A percentile compares a stretch with the other conserved stretches of the same genome.
These are phyloP conservation scores for Anomalospiza imberbis DNA, from an alignment of 2,797 vertebrate genomes.

Conservation along the genomic window DNA sequence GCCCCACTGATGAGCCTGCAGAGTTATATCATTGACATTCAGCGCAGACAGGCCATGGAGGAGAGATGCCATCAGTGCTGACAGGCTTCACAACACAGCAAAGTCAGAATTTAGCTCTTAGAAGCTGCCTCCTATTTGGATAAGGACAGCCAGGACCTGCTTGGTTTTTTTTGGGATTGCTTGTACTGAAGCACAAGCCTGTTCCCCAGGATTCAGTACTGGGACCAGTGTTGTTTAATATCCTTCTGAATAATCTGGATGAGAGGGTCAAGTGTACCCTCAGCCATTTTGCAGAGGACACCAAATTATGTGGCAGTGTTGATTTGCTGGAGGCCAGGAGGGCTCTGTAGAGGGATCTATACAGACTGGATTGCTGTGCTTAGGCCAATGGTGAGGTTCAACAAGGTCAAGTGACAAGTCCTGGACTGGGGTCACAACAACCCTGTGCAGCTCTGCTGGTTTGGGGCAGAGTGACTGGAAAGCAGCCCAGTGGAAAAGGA, in stretches of 20 bases:
- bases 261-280: background rate
- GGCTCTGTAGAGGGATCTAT: background rate
- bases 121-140: background rate
- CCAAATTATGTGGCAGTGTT: background rate
- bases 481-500: background rate
- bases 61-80: background rate
- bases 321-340: background rate
- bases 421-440: background rate
- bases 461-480: background rate
- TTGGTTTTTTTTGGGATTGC: background rate
- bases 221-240: background rate
- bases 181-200: background rate
- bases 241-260: background rate
- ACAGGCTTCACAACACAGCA: background rate
- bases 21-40: background rate
- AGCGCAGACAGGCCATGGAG: background rate
- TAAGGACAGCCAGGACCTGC: background rate
- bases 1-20: background rate
- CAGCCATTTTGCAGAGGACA: background rate
- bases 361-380: background rate
- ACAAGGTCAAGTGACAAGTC: background rate
- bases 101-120: background rate
- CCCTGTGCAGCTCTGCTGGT: accelerated
- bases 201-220: background rate
- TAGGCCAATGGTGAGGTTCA: background rate